phyloP scores from a whole-genome alignment of 2,797 vertebrate species.

The Onychomys leucogaster region DNA sequence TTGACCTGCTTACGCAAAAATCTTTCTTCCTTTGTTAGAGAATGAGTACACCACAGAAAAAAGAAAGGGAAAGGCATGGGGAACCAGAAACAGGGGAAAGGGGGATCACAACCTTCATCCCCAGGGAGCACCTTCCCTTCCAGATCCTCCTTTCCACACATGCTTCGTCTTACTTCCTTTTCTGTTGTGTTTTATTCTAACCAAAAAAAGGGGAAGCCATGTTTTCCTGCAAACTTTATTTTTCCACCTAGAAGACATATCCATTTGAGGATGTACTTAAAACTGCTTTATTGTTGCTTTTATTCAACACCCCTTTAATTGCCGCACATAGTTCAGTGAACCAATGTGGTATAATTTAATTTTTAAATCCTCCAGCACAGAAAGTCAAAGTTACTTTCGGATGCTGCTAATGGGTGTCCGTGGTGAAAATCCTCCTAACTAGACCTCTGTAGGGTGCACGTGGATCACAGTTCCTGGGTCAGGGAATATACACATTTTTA shows the following conservation, averaged over 20 bases:
- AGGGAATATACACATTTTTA: conserved; percentile 8
- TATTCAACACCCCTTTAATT: neutral
- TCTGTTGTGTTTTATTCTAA: conserved; percentile 9
- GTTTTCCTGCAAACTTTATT: neutral
- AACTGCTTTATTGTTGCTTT: neutral
- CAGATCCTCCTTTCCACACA: neutral
- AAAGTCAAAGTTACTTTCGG: neutral
- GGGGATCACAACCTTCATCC: neutral
- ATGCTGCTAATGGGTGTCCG: neutral
- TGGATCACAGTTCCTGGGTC: conserved; percentile 45
- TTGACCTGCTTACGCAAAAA: neutral
- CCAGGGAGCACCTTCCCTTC: neutral
- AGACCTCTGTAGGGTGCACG: neutral
- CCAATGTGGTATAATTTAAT: neutral
- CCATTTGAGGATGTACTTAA: neutral
- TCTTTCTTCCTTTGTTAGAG: neutral
- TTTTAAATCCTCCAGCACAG: neutral
- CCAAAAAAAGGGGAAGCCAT: neutral
- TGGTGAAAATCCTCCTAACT: neutral
- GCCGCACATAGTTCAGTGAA: neutral
- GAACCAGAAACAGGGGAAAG: neutral
- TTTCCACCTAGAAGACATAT: conserved; percentile 15
- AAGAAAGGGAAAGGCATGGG: conserved; percentile 1
- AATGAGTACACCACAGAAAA: neutral
- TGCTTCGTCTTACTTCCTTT: neutral